phyloP scores from a whole-genome alignment of 2,113 vertebrate species.

The Mirza zaza region DNA sequence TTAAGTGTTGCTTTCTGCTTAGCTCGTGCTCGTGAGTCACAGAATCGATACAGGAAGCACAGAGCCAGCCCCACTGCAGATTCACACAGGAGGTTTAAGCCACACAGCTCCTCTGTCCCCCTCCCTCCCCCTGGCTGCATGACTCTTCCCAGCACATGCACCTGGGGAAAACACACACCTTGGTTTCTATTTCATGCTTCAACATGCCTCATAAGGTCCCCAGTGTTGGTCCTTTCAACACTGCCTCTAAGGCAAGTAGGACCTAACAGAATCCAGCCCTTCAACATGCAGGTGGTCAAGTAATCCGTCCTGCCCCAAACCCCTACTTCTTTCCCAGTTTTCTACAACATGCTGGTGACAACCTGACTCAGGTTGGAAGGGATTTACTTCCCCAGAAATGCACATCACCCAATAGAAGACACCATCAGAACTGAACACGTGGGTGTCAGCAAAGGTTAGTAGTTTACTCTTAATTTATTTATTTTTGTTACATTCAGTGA shows the following conservation, averaged over 20 bases:
- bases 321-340: neutral
- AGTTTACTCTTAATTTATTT: constrained; percentile 57
- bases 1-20: constrained; percentile 80
- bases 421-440: neutral
- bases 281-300: neutral
- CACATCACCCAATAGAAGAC: neutral
- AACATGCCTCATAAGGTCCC: neutral
- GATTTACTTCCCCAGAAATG: neutral
- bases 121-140: neutral
- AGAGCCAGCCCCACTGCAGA: constrained; percentile 55
- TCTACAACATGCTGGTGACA: neutral
- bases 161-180: neutral
- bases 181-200: neutral
- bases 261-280: neutral
- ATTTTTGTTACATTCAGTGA: neutral
- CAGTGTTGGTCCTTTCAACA: neutral
- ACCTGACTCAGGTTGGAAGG: neutral
- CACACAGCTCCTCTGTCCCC: neutral
- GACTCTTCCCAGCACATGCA: neutral
- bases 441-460: neutral
- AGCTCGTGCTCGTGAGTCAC: constrained; percentile 81
- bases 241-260: constrained; percentile 18
- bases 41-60: constrained; percentile 86
- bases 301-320: neutral
- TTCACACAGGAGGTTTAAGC: neutral